These are phyloP conservation scores for Discoglossus pictus DNA, from an alignment of 2,797 vertebrate species.

Conservation along the genomic window DNA sequence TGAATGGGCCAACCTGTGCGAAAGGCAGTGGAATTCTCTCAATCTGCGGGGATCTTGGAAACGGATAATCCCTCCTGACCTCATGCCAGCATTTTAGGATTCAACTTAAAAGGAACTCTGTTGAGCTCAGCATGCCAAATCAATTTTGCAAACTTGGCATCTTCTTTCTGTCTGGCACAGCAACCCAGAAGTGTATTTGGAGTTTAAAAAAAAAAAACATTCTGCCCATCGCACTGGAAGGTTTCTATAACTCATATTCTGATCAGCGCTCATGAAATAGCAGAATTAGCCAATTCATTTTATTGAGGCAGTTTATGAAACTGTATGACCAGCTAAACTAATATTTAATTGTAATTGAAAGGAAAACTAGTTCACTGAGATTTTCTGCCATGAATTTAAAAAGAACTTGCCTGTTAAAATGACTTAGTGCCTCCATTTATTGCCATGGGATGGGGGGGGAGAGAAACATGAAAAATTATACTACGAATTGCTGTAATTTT, in stretches of 20 bases:
- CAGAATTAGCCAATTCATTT: conserved; percentile 23
- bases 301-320: neutral
- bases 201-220: conserved; percentile 36
- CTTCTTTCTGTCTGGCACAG: conserved; percentile 24
- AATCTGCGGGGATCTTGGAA: conserved; percentile 44
- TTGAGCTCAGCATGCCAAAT: conserved; percentile 42
- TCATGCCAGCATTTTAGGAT: conserved; percentile 35
- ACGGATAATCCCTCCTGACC: conserved; percentile 36
- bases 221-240: too few species aligned
- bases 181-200: conserved; percentile 31
- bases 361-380: too few species aligned
- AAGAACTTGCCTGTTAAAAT: too few species aligned
- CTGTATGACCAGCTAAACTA: neutral
- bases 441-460: too few species aligned
- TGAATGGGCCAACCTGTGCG: conserved; percentile 38
- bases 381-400: too few species aligned
- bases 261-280: conserved; percentile 10
- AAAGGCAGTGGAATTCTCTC: conserved; percentile 14
- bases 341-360: neutral
- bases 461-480: too few species aligned
- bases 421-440: too few species aligned
- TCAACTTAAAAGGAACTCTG: conserved; percentile 47
- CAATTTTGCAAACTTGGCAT: conserved; percentile 49
- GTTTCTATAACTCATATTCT: too few species aligned
- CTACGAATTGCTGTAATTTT: too few species aligned